Conservation (phyloP, 2,113 vertebrate genomes). For the Pitta sordida region DNA sequence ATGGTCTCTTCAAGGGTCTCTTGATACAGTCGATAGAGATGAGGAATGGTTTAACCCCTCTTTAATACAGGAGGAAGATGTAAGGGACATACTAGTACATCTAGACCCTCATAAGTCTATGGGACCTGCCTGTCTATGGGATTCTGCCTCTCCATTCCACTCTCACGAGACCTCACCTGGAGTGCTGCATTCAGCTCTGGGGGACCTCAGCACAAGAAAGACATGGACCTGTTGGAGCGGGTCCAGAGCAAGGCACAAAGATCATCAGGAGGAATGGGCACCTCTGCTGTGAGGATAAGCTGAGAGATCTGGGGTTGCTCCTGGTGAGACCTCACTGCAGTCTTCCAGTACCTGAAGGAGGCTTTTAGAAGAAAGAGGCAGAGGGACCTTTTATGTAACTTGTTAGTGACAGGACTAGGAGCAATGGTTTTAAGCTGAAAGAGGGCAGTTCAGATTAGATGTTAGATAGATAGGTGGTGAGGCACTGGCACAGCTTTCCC, state of each 20-base stretch:
- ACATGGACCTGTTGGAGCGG: background rate
- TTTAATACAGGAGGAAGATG: too few relatives aligned
- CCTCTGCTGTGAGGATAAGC: background rate
- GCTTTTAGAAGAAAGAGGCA: background rate
- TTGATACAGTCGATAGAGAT: too few relatives aligned
- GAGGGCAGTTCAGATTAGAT: background rate
- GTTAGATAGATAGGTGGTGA: background rate
- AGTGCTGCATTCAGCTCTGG: background rate
- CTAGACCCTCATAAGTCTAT: too few relatives aligned
- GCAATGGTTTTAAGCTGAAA: background rate
- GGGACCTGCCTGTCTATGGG: too few relatives aligned
- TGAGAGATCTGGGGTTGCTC: background rate
- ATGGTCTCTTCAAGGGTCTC: too few relatives aligned
- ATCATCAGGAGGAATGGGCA: too few relatives aligned
- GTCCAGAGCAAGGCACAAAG: background rate
- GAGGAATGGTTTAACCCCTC: too few relatives aligned
- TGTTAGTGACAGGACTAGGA: background rate
- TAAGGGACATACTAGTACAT: too few relatives aligned
- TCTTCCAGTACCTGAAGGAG: background rate
- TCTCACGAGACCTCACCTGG: background rate
- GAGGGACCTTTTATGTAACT: background rate
- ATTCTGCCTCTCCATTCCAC: background rate
- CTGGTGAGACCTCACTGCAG: background rate
- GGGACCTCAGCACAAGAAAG: background rate
- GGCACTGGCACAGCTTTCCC: background rate